phyloP scores from a whole-genome alignment of 2,888 invertebrate species.

The Chouioia cunea region DNA sequence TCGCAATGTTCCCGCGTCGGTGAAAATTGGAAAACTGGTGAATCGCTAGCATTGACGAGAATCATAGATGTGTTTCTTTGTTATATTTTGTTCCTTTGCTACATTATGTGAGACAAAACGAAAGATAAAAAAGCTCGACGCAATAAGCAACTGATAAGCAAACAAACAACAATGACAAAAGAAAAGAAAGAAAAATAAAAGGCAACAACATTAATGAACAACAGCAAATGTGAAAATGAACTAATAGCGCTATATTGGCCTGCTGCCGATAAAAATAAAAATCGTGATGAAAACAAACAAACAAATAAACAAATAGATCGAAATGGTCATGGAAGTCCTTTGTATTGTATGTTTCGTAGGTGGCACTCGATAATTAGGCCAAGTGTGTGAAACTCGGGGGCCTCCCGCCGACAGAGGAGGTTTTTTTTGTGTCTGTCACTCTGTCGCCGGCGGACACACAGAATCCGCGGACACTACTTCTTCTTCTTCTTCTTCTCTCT shows the following conservation, averaged over 20 bases:
- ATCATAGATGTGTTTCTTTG: too few species aligned
- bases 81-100: too few species aligned
- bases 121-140: too few species aligned
- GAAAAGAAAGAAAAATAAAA: not conserved
- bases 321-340: slow-evolving; percentile 42
- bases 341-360: slow-evolving; percentile 48
- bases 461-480: too few species aligned
- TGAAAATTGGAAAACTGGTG: too few species aligned
- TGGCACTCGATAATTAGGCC: slow-evolving; percentile 50
- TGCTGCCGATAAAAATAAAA: slow-evolving; percentile 31
- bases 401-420: not conserved
- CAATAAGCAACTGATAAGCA: too few species aligned
- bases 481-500: too few species aligned
- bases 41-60: too few species aligned
- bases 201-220: not conserved
- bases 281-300: slow-evolving; percentile 8
- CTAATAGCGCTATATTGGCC: slow-evolving; percentile 44
- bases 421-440: too few species aligned
- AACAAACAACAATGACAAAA: not conserved
- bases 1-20: too few species aligned
- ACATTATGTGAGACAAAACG: too few species aligned
- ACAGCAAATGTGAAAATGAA: slow-evolving; percentile 6
- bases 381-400: slow-evolving; percentile 20
- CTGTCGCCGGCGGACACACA: too few species aligned
- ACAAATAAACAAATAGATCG: slow-evolving; percentile 7